Evolutionary conservation across 2,113 vertebrate genomes (phyloP).

Genomic region (Nothocercus julius): DNA sequence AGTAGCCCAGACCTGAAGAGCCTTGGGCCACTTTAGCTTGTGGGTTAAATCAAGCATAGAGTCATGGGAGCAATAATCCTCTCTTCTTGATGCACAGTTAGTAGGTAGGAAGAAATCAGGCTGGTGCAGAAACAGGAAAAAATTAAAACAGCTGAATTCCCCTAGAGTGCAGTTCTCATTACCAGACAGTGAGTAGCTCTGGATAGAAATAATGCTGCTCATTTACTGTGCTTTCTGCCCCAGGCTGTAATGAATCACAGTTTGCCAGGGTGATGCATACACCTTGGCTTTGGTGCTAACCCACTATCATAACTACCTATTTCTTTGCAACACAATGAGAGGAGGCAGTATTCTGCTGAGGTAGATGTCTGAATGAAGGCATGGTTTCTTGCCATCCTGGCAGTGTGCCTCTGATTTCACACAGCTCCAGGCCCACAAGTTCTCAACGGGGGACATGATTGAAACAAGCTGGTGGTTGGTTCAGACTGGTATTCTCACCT

Average conservation of each 20-base stretch:
- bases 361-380: background rate
- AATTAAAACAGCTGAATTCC: constrained; percentile 35
- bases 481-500: constrained; percentile 20
- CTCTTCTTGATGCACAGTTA: constrained; percentile 17
- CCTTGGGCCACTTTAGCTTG: background rate
- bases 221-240: background rate
- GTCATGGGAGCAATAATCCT: constrained; percentile 10
- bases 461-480: constrained; percentile 36
- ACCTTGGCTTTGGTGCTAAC: constrained; percentile 43
- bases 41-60: constrained; percentile 48
- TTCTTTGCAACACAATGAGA: background rate
- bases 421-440: background rate
- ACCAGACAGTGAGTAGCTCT: constrained; percentile 30
- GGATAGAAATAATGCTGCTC: constrained; percentile 32
- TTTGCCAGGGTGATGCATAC: constrained; percentile 21
- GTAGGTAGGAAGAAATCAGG: background rate
- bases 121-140: constrained; percentile 42
- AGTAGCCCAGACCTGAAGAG: constrained; percentile 22
- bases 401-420: constrained; percentile 1
- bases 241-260: constrained; percentile 34
- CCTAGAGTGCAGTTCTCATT: constrained; percentile 45
- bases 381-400: background rate
- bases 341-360: background rate
- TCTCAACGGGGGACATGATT: background rate
- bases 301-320: background rate